Percentiles rank a stretch among this genome's conserved stretches.
phyloP scores from a whole-genome alignment of 2,888 invertebrate species.

The Ypsolopha sequella region DNA sequence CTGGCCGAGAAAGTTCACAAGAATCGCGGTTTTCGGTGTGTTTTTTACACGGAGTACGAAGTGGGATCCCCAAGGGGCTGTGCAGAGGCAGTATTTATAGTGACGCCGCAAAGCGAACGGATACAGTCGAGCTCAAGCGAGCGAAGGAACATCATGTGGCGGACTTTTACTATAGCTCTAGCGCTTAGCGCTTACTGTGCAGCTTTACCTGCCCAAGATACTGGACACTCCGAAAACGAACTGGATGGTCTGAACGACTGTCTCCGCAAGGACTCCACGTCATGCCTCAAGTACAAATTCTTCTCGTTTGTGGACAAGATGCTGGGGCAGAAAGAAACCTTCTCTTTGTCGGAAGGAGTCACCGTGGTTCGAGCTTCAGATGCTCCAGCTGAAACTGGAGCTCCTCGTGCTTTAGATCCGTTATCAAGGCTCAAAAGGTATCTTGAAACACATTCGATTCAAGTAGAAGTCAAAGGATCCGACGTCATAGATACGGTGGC shows the following conservation, averaged over 20 bases:
- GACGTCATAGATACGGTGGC: constrained; percentile 86
- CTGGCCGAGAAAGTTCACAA: constrained; percentile 50
- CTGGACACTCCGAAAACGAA: constrained; percentile 80
- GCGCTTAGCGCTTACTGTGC: constrained; percentile 62
- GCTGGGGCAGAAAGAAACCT: constrained; percentile 83
- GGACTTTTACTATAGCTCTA: constrained; percentile 35
- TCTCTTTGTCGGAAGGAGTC: constrained; percentile 84
- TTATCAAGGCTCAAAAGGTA: constrained; percentile 80
- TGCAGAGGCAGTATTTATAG: constrained; percentile 57
- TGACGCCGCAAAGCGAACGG: constrained; percentile 30
- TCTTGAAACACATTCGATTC: constrained; percentile 83
- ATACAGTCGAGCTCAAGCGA: constrained; percentile 42
- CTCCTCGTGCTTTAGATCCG: constrained; percentile 80
- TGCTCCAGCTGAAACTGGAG: constrained; percentile 79
- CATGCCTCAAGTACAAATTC: constrained; percentile 89
- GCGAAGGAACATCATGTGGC: constrained; percentile 44
- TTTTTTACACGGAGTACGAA: constrained; percentile 30
- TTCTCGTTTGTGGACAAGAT: constrained; percentile 90
- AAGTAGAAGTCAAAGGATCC: constrained; percentile 86
- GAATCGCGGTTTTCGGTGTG: constrained; percentile 34
- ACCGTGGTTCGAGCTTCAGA: constrained; percentile 83
- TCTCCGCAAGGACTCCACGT: constrained; percentile 84
- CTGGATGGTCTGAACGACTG: constrained; percentile 85
- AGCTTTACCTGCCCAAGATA: constrained; percentile 80
- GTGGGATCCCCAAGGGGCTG: constrained; percentile 11